Base-by-base conservation (phyloP, 2,888 invertebrate species). In the Syrista parreyssii region DNA sequence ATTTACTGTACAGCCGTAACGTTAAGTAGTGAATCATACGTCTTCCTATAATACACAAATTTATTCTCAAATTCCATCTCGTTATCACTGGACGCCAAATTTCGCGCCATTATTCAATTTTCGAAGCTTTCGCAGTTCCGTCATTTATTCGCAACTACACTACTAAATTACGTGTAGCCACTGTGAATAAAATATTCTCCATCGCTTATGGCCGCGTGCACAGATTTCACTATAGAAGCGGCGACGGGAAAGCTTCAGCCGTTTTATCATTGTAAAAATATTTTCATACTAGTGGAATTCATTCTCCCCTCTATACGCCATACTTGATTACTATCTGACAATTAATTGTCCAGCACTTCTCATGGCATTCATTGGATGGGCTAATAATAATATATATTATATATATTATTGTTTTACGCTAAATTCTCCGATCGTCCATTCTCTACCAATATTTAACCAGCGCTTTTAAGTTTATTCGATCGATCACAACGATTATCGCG, bases 341-440 rank as follows among this genome's bases (percentile, higher is more conserved):
- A 55, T 55, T 55, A 55, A 55, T 55, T 55, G 55, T 55, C 55
- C 23, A 23, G 55, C 23, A 23, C 55, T 23, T 55, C 23, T 55
- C 23, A 55, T 55, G 55, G 23, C 55, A 55, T 23, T 55, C 9
- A 23, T 23, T 55, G 55, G 55, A 55, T 55, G 15, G 23, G 23
- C 55, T 55, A 55, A 79, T 77, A 78, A 80, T 74, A 78, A 72
- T 75, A 77, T 77, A 76, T 72, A 11, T 74, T 40, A 69, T 75
- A 68, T 76, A 74, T 68, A 71, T 79, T 77, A 76, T 69, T 73
- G 31, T 76, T 36, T 55, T 69, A 15, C 68, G 73, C 78, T 55
- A 33, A 71, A 71, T 71, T 32, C 71, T 32, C 31, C 31, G 32
- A 71, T 71, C 71, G 71, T 23, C 9, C 6, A 23, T 15, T 23